Evolutionary conservation across 1,140 invertebrate species (phyloP).

Genomic region (Caenorhabditis inopinata): DNA sequence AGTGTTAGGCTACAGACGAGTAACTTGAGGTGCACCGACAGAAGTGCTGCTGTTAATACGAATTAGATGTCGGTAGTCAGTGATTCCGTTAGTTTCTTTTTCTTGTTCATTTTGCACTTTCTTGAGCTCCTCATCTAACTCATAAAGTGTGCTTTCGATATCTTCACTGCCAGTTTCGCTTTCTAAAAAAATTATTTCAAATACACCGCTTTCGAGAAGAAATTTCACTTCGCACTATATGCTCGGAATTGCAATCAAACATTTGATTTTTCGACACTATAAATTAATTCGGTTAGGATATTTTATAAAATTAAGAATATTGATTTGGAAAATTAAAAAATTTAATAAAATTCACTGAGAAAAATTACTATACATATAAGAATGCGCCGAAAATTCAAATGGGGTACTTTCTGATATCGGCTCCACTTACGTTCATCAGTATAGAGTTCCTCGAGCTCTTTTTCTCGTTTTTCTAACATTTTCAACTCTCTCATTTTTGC

Average conservation of each 20-base stretch:
- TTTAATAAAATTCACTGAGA: too few species aligned
- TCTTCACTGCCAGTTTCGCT: background rate
- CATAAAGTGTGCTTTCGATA: background rate
- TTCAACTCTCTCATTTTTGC: constrained; percentile 2
- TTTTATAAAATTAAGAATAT: too few species aligned
- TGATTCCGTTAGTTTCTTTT: background rate
- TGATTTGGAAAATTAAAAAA: too few species aligned
- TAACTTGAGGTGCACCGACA: constrained; percentile 9
- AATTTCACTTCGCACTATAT: too few species aligned
- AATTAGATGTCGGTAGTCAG: constrained; percentile 1
- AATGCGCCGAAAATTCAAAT: too few species aligned
- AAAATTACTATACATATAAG: too few species aligned
- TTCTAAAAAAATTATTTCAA: background rate
- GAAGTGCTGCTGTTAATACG: constrained; percentile 4
- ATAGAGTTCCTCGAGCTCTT: background rate
- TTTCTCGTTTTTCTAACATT: background rate
- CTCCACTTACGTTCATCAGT: background rate
- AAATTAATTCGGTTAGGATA: too few species aligned
- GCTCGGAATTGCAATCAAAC: too few species aligned
- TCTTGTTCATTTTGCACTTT: background rate
- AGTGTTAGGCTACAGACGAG: background rate
- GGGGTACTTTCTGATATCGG: too few species aligned
- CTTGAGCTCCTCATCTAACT: background rate
- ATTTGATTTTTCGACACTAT: too few species aligned
- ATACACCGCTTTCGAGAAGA: too few species aligned